Base-by-base conservation (phyloP, 2,113 vertebrate species). In the Agelaius tricolor region DNA sequence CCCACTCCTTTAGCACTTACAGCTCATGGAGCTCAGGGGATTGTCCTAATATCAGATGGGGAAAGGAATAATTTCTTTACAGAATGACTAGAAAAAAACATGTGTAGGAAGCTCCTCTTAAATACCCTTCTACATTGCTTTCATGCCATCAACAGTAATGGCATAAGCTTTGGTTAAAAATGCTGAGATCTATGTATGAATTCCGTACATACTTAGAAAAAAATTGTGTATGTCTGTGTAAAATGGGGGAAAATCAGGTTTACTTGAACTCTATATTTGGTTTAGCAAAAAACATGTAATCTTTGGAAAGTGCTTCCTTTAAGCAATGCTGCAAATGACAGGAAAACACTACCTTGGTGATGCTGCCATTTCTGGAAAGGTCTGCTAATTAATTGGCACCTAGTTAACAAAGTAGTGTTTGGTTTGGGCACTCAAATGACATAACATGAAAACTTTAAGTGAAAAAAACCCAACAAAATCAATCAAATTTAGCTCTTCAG, bases 241-340 rank as follows among this genome's bases (percentile, higher is more conserved):
- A 74, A 55, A 77, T 5, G 2, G 1, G 1, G 0, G 1, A 2
- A 2, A 13, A 74, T 12, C 15, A 79, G 37, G 24, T 52, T 79
- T 49, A 80, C 41, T 44, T 77, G 39, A 81, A 37, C 11, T 43
- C 37, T 1, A 0, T 41, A 30, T 59, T 13, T 75, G 30, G 35
- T 55, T 78, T 44, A 75, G 61, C 21, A 72, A 89, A 84, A 69
- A 24, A 11, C 15, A 51, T 6, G 9, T 14, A 35, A 27, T n/a
- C 59, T 90, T 76, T 61, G 67, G 55, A 31, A 82, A 82, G 66
- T 7, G 27, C 11, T 51, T 5, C 15, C 55, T 79, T 82, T 10
- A 83, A 94, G 58, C 23, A 57, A 31, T 0, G 1, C 30, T 67
- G 30, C 19, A 59, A 63, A 52, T 31, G 13, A 65, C 54, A 54